These are phyloP conservation scores for Caenorhabditis sulstoni DNA, from an alignment of 2,888 invertebrate genomes.

Conservation along the genomic window DNA sequence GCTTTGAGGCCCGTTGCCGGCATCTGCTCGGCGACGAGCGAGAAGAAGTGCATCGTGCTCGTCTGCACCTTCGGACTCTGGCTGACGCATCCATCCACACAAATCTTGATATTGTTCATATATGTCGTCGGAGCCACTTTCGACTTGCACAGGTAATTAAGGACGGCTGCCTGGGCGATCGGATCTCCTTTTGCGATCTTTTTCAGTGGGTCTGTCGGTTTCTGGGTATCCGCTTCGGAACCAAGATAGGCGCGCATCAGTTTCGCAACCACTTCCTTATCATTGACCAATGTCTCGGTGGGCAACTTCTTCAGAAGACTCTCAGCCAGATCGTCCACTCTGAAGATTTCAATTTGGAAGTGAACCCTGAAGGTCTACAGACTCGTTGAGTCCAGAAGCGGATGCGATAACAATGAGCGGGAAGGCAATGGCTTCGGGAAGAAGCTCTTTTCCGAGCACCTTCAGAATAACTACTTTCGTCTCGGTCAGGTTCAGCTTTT, in stretches of 20 bases:
- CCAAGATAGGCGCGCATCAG: conserved; percentile 62
- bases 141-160: conserved; percentile 58
- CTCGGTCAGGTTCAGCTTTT: conserved; percentile 31
- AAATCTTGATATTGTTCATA: conserved; percentile 68
- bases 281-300: conserved; percentile 33
- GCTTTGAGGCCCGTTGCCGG: conserved; percentile 51
- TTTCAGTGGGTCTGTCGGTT: conserved; percentile 1
- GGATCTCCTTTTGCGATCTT: not conserved
- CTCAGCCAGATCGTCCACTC: conserved; percentile 63
- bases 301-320: conserved; percentile 61
- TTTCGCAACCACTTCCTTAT: conserved; percentile 38
- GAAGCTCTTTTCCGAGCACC: conserved; percentile 53
- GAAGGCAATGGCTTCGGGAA: conserved; percentile 51
- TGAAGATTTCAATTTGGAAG: conserved; percentile 24
- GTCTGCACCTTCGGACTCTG: conserved; percentile 33
- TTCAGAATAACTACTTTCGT: conserved; percentile 49
- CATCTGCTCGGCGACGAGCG: conserved; percentile 59
- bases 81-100: conserved; percentile 44
- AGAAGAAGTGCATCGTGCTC: conserved; percentile 52
- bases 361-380: not conserved
- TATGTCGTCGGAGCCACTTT: conserved; percentile 57
- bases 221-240: conserved; percentile 31
- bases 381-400: conserved; percentile 57
- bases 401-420: conserved; percentile 60
- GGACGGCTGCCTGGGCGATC: conserved; percentile 10